Percentiles rank a stretch among this genome's conserved stretches.
These are phyloP conservation scores for Dusona sp. DNA, from an alignment of 2,888 invertebrate species.

Conservation along the genomic window DNA sequence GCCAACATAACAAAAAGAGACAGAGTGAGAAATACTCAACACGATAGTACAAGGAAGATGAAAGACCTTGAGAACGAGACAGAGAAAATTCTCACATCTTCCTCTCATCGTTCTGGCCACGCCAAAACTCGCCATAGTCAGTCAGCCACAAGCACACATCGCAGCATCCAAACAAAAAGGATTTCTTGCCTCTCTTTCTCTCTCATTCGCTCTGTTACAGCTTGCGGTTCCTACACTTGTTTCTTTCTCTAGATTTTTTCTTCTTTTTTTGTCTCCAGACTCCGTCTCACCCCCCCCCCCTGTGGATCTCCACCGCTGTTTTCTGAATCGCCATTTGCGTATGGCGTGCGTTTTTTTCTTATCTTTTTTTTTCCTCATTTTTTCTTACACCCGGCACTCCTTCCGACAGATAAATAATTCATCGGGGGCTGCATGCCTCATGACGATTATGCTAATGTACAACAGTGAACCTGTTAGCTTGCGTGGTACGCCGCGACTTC, in stretches of 20 bases:
- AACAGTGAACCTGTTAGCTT: constrained; percentile 82
- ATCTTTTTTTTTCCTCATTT: constrained; percentile 41
- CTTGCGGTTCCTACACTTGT: constrained; percentile 67
- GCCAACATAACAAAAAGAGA: constrained; percentile 53
- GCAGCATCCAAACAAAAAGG: constrained; percentile 72
- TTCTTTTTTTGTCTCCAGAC: constrained; percentile 32
- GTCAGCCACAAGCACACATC: constrained; percentile 52
- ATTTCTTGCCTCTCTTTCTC: constrained; percentile 68
- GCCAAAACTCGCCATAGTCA: constrained; percentile 51
- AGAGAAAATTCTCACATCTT: constrained; percentile 60
- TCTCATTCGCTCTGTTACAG: constrained; percentile 51
- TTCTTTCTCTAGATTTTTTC: constrained; percentile 54
- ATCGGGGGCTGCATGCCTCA: constrained; percentile 83
- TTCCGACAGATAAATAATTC: constrained; percentile 84
- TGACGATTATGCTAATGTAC: constrained; percentile 84
- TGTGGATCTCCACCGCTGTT: constrained; percentile 63
- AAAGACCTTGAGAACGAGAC: constrained; percentile 29
- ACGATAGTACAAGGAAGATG: constrained; percentile 40
- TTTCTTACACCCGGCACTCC: constrained; percentile 68
- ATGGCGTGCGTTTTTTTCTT: constrained; percentile 61
- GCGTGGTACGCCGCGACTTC: constrained; percentile 47
- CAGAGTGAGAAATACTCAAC: constrained; percentile 5
- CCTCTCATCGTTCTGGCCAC: constrained; percentile 64
- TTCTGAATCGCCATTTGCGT: constrained; percentile 34
- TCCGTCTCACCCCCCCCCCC: constrained; percentile 37